Evolutionary conservation across 53 echinoderm and acorn worm species (phyloP).

Genomic region (Hippasteria phrygiana): DNA sequence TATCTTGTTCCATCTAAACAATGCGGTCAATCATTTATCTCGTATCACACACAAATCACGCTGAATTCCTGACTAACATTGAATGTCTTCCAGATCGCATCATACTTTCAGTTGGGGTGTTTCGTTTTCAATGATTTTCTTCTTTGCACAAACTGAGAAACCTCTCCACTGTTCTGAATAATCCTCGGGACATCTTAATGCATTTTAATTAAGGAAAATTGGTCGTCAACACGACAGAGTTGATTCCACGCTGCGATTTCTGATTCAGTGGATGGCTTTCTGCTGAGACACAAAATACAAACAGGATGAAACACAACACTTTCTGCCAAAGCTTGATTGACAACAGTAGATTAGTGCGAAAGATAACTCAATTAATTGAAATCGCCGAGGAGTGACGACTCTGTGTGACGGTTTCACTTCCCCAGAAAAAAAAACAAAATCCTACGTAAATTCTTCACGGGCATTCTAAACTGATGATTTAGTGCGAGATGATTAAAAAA

Average conservation of each 20-base stretch:
- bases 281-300: neutral
- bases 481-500: neutral
- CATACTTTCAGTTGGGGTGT: neutral
- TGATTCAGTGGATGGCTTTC: neutral
- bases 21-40: neutral
- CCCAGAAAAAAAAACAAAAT: too few relatives aligned
- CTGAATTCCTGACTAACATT: neutral
- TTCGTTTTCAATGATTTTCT: neutral
- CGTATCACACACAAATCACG: neutral
- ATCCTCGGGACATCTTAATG: neutral
- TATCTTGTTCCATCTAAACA: neutral
- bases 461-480: neutral
- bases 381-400: conserved; percentile 23
- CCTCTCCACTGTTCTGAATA: neutral
- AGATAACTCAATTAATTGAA: conserved; percentile 30
- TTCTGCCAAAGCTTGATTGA: neutral
- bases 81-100: neutral
- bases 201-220: neutral
- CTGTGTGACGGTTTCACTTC: neutral
- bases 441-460: too few relatives aligned
- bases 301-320: neutral
- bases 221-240: neutral
- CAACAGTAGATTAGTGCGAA: conserved; percentile 12
- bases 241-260: neutral
- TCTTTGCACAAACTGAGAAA: neutral